Conservation (phyloP, 64 coral and sea anemone genomes). For the Montipora efflorescens region DNA sequence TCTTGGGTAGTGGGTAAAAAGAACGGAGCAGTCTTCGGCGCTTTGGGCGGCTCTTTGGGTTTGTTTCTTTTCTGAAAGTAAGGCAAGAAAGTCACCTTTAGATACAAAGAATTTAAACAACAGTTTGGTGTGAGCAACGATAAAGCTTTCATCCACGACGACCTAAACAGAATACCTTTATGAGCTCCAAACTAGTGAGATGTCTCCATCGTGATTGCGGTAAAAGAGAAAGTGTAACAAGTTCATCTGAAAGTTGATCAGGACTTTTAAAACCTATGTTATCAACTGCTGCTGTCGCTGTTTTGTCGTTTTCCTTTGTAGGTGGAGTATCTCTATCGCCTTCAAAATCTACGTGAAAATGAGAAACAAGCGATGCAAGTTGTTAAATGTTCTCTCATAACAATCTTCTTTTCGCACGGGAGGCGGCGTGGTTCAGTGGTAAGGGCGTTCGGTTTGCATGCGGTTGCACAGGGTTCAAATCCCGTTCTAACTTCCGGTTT, state of each 20-base stretch:
- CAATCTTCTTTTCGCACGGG: no score
- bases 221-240: conserved; percentile 91
- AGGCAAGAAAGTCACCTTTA: neutral
- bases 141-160: no score
- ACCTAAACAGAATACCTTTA: conserved; percentile 69
- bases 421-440: no score
- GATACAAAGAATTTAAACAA: no score
- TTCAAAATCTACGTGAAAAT: conserved; percentile 53
- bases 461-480: no score
- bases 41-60: conserved; percentile 90
- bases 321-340: conserved; percentile 26
- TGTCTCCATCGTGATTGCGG: conserved; percentile 97
- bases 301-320: neutral
- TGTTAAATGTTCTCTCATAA: no score
- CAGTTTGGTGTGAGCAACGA: no score
- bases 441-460: no score
- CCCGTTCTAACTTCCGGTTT: no score
- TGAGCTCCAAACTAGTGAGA: conserved; percentile 90
- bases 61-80: conserved; percentile 89
- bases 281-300: neutral
- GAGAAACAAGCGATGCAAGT: neutral
- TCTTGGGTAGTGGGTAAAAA: conserved; percentile 90
- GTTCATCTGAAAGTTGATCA: conserved; percentile 93
- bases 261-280: conserved; percentile 78
- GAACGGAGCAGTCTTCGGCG: conserved; percentile 94